Conservation (phyloP, 1,140 invertebrate genomes). For the Drosophila ogumai region DNA sequence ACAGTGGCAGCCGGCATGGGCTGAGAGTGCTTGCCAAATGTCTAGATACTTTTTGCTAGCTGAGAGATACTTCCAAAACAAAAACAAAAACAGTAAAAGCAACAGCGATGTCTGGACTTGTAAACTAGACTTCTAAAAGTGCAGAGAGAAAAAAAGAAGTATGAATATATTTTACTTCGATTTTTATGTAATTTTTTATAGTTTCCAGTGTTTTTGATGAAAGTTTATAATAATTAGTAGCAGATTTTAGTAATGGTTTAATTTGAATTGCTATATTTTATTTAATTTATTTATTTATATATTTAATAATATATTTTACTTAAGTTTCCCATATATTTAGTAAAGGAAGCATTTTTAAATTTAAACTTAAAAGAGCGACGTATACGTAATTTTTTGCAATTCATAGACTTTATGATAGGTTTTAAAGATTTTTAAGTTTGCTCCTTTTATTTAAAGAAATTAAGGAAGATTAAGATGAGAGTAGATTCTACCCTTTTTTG, state of each 20-base stretch:
- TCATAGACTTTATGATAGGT: no score
- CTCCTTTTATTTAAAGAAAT: no score
- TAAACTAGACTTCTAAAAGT: slow-evolving; percentile 63
- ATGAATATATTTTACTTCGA: no score
- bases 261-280: not conserved
- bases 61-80: slow-evolving; percentile 36
- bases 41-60: slow-evolving; percentile 38
- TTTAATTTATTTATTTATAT: not conserved
- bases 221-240: not conserved
- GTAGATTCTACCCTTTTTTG: no score
- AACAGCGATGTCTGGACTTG: slow-evolving; percentile 44
- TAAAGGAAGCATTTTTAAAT: no score
- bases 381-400: no score
- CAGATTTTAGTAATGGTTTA: not conserved
- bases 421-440: no score
- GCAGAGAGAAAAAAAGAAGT: slow-evolving; percentile 25
- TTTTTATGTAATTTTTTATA: not conserved
- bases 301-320: not conserved
- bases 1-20: slow-evolving; percentile 22
- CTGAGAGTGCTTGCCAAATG: slow-evolving; percentile 27
- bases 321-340: no score
- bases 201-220: not conserved
- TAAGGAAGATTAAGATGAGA: no score
- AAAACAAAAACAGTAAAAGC: slow-evolving; percentile 42
- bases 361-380: no score